Evolutionary conservation across 1,140 invertebrate species (phyloP), one percentile per base, ranked within the genome.

Genomic region (Elysia chlorotica): DNA sequence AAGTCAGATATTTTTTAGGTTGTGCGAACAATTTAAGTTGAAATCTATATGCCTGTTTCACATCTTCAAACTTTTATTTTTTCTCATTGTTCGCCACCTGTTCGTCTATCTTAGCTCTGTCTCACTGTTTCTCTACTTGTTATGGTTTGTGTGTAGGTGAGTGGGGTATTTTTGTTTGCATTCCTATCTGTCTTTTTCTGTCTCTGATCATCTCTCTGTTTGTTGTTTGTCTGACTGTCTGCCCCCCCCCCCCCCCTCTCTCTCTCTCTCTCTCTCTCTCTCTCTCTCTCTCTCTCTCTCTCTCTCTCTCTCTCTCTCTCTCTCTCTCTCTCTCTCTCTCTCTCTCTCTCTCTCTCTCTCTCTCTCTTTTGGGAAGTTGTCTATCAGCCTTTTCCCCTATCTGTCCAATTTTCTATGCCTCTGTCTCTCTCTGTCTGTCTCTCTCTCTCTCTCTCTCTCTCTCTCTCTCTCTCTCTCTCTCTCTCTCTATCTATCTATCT

Each of bases 261-360:
- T 37, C 37, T 6, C 33, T 2, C 41, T 28, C 31, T 25, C 63
- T 5, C 14, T 28, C 68, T 17, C 38, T 14, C 28, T 31, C 66
- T 10, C 36, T 10, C 10, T 31, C 48, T 56, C 53, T 57, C 53
- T 56, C 66, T 57, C 53, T 37, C 17, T 56, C 66, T 69, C 41
- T 56, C 48, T 59, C 53, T 59, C 38, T 59, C 35, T 37, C 53
- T 41, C 68, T 33, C 33, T 36, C 54, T 59, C 33, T 33, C 35
- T 14, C 25, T 25, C 14, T 67, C 2, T 30, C 2, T 30, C 65
- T 28, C 6, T 30, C 28, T 53, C 63, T 38, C 2, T 23, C 2
- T 41, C 33, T 66, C 63, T 41, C 33, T 66, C 63, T 66, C 37
- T 41, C 63, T 57, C 66, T 6, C 36, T 30, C 23, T 35, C 66